A percentile compares a stretch with the other conserved stretches of the same genome.
These are phyloP conservation scores for Enhydra lutris DNA, from an alignment of 2,113 vertebrate species.

Conservation along the genomic window DNA sequence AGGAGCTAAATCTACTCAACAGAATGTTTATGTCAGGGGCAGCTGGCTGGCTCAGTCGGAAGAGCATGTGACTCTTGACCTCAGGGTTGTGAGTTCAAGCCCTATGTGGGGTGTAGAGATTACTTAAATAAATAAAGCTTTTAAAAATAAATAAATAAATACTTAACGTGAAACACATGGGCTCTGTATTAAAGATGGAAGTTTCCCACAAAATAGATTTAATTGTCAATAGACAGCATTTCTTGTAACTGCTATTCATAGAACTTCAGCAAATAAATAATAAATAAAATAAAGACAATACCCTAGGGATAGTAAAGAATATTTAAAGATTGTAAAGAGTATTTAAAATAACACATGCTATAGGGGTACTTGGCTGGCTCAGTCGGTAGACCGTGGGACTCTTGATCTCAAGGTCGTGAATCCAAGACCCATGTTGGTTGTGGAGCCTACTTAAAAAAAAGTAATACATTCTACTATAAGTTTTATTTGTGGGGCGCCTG, in stretches of 20 bases:
- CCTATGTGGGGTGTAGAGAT: neutral
- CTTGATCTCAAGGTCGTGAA: neutral
- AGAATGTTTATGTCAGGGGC: neutral
- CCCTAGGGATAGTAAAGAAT: neutral
- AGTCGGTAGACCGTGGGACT: neutral
- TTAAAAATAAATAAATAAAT: neutral
- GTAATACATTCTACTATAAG: neutral
- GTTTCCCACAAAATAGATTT: constrained; percentile 3
- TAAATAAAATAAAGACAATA: neutral
- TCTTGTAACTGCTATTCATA: neutral
- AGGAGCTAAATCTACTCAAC: neutral
- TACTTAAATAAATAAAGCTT: neutral
- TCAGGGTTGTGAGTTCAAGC: neutral
- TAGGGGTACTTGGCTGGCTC: neutral
- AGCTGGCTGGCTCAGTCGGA: neutral
- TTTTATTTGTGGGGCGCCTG: neutral
- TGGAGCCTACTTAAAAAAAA: neutral
- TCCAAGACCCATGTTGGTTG: neutral
- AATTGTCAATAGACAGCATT: neutral
- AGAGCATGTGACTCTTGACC: neutral
- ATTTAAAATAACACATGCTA: neutral
- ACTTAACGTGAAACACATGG: neutral
- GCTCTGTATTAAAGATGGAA: neutral
- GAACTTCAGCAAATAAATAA: neutral
- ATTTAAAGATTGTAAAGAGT: neutral